Base-by-base conservation (phyloP, 2,888 invertebrate genomes). In the Acrocyrtus sp. region DNA sequence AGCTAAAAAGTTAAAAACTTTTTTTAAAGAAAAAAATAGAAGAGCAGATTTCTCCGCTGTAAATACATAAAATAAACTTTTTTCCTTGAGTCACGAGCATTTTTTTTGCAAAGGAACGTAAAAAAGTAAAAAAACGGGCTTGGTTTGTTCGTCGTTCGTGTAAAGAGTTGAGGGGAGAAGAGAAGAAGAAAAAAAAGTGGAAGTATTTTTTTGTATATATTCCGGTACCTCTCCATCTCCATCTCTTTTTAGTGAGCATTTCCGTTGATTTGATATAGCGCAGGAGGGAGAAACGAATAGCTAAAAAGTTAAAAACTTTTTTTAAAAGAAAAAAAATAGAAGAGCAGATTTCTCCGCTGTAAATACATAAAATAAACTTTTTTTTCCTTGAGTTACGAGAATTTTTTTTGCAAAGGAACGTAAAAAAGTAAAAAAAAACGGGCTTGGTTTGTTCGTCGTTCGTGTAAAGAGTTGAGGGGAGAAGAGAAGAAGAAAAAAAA, bases 161-260 rank as follows among this genome's bases (percentile, higher is more conserved):
- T n/a, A n/a, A n/a, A n/a, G n/a, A n/a, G n/a, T n/a, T n/a, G n/a
- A n/a, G n/a, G n/a, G n/a, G n/a, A n/a, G n/a, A n/a, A n/a, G n/a
- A n/a, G n/a, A n/a, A n/a, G n/a, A n/a, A n/a, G n/a, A n/a, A n/a
- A n/a, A n/a, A n/a, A n/a, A n/a, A n/a, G n/a, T n/a, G n/a, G n/a
- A n/a, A n/a, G n/a, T n/a, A n/a, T n/a, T n/a, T n/a, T n/a, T n/a
- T n/a, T n/a, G n/a, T n/a, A n/a, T n/a, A n/a, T n/a, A n/a, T n/a
- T n/a, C n/a, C n/a, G n/a, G n/a, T n/a, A n/a, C 12, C 34, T 34
- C 34, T 34, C 5, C 15, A 47, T n/a, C 4, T 24, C 29, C 26
- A 26, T 15, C 10, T 54, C 45, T 41, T 58, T n/a, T n/a, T n/a
- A n/a, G 24, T 26, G 43, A 57, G 50, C 58, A 58, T 67, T 58